Conservation (phyloP, 2,113 vertebrate species). For the Myrmecophaga tridactyla region DNA sequence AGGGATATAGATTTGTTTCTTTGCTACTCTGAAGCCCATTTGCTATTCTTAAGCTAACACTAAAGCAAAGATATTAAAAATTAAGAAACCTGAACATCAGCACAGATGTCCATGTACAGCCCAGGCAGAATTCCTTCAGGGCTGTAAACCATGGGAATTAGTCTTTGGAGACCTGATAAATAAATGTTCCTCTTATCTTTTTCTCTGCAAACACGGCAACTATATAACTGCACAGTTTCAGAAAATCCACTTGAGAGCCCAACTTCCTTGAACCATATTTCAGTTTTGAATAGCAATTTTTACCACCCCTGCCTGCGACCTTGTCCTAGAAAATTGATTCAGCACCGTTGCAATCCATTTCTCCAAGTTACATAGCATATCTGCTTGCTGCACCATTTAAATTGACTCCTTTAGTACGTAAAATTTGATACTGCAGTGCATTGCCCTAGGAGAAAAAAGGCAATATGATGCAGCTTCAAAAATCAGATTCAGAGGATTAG, state of each 20-base stretch:
- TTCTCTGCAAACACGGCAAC: neutral
- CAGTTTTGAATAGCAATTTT: neutral
- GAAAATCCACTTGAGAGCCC: slow-evolving; percentile 33
- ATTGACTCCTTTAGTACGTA: slow-evolving; percentile 42
- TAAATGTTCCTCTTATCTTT: neutral
- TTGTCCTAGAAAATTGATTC: slow-evolving; percentile 49
- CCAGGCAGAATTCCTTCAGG: neutral
- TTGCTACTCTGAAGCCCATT: neutral
- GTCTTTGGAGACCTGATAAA: neutral
- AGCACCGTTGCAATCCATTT: neutral
- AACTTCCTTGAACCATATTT: slow-evolving; percentile 51
- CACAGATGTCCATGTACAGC: neutral
- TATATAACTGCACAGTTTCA: neutral
- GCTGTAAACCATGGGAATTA: neutral
- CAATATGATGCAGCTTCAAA: slow-evolving; percentile 59
- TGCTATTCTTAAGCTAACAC: neutral
- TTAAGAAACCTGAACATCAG: neutral
- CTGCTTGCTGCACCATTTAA: neutral
- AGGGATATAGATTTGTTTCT: neutral
- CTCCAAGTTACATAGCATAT: neutral
- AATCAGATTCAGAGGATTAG: slow-evolving; percentile 72
- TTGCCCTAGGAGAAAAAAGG: slow-evolving; percentile 30
- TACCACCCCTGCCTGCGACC: neutral
- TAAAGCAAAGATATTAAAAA: neutral
- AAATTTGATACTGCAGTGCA: slow-evolving; percentile 66